Evolutionary conservation across 1,140 invertebrate genomes (phyloP).

Genomic region (Pteromalus puparum): DNA sequence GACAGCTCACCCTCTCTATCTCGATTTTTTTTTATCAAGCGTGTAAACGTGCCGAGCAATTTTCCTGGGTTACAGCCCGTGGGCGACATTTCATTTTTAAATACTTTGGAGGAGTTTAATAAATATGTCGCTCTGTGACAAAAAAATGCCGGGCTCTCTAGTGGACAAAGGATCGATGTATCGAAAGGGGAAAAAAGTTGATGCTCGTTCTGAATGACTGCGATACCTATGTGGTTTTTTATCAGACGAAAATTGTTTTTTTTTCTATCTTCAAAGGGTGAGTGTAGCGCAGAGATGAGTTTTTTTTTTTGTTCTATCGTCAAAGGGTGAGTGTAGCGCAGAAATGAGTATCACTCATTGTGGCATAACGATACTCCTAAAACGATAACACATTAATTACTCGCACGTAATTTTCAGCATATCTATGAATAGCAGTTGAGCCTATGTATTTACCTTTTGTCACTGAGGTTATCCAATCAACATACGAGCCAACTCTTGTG

Average conservation of each 20-base stretch:
- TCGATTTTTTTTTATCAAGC: neutral
- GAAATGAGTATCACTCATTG: too few species aligned
- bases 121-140: neutral
- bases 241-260: neutral
- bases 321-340: too few species aligned
- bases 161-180: neutral
- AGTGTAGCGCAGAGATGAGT: too few species aligned
- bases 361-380: too few species aligned
- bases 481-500: too few species aligned
- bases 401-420: too few species aligned
- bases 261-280: too few species aligned
- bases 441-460: too few species aligned
- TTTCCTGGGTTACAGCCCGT: conserved; percentile 18
- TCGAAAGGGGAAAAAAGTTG: neutral
- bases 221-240: neutral
- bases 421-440: too few species aligned
- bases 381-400: too few species aligned
- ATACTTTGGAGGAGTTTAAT: conserved; percentile 19
- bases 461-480: too few species aligned
- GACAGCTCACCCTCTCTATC: neutral
- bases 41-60: conserved; percentile 15
- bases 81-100: conserved; percentile 30
- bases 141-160: neutral
- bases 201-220: neutral
- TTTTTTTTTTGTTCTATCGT: too few species aligned